Evolutionary conservation across 2,888 invertebrate genomes (phyloP).

Genomic region (Portevinia maculata): DNA sequence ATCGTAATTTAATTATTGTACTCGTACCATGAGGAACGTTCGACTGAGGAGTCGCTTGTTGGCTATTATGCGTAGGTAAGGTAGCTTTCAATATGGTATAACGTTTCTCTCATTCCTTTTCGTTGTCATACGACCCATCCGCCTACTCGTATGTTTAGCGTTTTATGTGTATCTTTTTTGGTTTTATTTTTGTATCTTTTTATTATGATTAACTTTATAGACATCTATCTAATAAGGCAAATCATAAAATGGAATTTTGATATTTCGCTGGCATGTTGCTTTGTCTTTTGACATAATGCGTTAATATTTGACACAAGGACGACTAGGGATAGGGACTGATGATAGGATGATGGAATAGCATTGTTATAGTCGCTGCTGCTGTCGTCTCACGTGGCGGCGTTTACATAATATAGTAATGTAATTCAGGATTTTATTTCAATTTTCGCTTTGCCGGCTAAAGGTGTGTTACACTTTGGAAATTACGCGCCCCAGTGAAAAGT

Average conservation of each 20-base stretch:
- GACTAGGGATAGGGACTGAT: background rate
- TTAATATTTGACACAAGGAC: constrained; percentile 60
- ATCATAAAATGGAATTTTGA: constrained; percentile 71
- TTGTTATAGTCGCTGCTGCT: background rate
- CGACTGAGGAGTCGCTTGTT: no score
- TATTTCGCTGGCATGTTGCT: constrained; percentile 56
- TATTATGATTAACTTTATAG: constrained; percentile 73
- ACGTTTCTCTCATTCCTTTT: no score
- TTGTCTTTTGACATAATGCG: constrained; percentile 65
- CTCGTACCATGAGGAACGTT: constrained; percentile 4
- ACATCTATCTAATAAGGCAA: constrained; percentile 71
- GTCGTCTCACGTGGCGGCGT: constrained; percentile 24
- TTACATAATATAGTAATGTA: constrained; percentile 70
- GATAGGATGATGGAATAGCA: background rate
- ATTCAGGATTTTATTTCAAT: constrained; percentile 58
- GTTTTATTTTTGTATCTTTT: constrained; percentile 51
- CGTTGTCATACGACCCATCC: background rate
- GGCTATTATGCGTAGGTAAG: background rate
- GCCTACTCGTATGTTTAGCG: constrained; percentile 28
- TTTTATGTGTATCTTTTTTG: constrained; percentile 12
- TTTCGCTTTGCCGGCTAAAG: constrained; percentile 20
- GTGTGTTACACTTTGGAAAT: background rate
- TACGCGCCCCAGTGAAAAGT: constrained; percentile 23
- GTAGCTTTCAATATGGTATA: no score
- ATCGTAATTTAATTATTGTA: constrained; percentile 31